phyloP scores from a whole-genome alignment of 2,113 vertebrate species.

The Prochilodus magdalenae region DNA sequence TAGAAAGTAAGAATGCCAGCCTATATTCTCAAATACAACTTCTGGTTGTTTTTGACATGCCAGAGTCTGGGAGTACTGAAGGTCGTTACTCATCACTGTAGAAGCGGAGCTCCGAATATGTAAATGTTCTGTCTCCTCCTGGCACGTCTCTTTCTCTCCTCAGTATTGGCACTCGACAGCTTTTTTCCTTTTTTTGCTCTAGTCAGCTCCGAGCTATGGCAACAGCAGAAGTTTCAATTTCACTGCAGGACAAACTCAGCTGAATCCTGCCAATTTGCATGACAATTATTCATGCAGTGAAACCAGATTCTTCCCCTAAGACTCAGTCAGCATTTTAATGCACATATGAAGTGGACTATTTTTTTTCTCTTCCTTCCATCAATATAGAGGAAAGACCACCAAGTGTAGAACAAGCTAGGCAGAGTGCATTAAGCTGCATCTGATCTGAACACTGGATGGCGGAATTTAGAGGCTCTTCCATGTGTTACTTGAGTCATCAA shows the following conservation, averaged over 20 bases:
- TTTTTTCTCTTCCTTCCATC: neutral
- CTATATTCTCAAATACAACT: neutral
- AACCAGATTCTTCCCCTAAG: slow-evolving; percentile 26
- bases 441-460: neutral
- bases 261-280: slow-evolving; percentile 46
- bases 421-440: neutral
- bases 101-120: slow-evolving; percentile 13
- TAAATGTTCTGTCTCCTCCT: slow-evolving; percentile 15
- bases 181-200: slow-evolving; percentile 7
- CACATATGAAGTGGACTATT: slow-evolving; percentile 4
- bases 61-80: neutral
- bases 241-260: slow-evolving; percentile 47
- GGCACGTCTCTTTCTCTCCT: slow-evolving; percentile 15
- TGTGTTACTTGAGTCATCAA: no score
- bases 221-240: slow-evolving; percentile 33
- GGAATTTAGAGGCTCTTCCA: neutral
- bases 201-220: slow-evolving; percentile 23
- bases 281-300: slow-evolving; percentile 45
- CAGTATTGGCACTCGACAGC: slow-evolving; percentile 1
- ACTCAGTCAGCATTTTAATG: slow-evolving; percentile 45
- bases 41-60: neutral
- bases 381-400: neutral
- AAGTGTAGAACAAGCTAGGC: neutral
- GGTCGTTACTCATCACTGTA: slow-evolving; percentile 16
- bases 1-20: neutral